A percentile compares a stretch with the other conserved stretches of the same genome.
Evolutionary conservation across 2,113 vertebrate genomes (phyloP).

Genomic region (Chroicocephalus ridibundus): DNA sequence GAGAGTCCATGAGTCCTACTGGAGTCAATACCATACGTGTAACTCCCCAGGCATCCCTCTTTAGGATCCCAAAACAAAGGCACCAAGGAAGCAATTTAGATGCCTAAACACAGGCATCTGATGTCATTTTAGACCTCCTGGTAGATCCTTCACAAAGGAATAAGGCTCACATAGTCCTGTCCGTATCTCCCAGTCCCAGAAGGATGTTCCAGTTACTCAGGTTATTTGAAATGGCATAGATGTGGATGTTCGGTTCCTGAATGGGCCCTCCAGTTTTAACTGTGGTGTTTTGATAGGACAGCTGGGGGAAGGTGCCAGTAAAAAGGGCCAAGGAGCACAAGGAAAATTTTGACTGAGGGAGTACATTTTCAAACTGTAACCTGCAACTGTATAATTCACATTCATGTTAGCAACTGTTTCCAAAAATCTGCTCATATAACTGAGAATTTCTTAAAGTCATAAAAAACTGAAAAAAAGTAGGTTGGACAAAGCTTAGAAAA

Average conservation of each 20-base stretch:
- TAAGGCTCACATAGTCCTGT: neutral
- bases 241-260: neutral
- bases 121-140: neutral
- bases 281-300: neutral
- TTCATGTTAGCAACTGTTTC: neutral
- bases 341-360: neutral
- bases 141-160: neutral
- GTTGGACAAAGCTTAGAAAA: neutral
- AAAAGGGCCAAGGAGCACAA: neutral
- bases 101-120: neutral
- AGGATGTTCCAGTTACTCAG: neutral
- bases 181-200: neutral
- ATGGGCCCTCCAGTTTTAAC: neutral
- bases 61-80: neutral
- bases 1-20: neutral
- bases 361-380: neutral
- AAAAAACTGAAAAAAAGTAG: neutral
- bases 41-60: neutral
- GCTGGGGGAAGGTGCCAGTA: neutral
- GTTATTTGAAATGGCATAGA: neutral
- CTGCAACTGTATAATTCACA: neutral
- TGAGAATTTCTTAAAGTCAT: neutral
- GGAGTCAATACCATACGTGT: neutral
- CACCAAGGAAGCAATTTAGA: neutral
- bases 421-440: neutral